These are phyloP conservation scores for Drosophila hamatofila DNA, from an alignment of 2,888 invertebrate species.

Conservation along the genomic window DNA sequence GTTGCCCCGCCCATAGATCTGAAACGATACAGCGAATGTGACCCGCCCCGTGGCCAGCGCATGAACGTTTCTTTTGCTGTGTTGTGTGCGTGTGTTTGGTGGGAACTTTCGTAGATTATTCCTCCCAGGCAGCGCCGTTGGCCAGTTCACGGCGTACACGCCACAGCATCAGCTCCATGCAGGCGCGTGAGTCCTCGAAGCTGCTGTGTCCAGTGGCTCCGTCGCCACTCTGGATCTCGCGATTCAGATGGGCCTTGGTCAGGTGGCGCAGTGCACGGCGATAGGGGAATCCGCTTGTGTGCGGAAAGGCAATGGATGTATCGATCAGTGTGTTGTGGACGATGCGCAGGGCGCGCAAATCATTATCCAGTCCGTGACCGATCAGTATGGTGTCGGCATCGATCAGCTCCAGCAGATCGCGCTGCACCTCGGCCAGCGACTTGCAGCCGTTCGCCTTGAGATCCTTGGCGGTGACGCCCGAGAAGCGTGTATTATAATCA, in stretches of 20 bases:
- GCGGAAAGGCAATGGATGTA: conserved; percentile 95
- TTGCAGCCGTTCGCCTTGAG: conserved; percentile 88
- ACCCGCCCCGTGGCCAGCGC: neutral
- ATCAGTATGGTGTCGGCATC: conserved; percentile 94
- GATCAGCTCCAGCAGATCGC: conserved; percentile 92
- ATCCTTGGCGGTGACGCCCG: conserved; percentile 92
- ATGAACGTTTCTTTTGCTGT: neutral
- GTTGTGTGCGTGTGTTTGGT: neutral
- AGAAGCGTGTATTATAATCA: conserved; percentile 98
- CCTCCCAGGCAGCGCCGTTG: conserved; percentile 49
- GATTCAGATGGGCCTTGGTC: conserved; percentile 89
- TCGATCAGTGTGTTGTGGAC: conserved; percentile 95
- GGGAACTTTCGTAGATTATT: conserved; percentile 26
- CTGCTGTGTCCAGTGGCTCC: conserved; percentile 93
- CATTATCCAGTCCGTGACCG: conserved; percentile 98
- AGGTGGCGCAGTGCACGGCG: conserved; percentile 93
- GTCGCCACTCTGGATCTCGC: conserved; percentile 91
- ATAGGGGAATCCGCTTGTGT: conserved; percentile 92
- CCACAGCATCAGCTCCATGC: conserved; percentile 94
- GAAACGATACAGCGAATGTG: neutral
- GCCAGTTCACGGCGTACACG: conserved; percentile 87
- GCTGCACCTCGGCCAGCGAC: conserved; percentile 92
- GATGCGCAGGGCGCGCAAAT: conserved; percentile 93
- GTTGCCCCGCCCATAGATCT: conserved; percentile 34
- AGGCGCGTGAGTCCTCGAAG: conserved; percentile 95